Percentiles rank a stretch among this genome's conserved stretches.
Conservation (phyloP, 2,888 invertebrate genomes). For the Tolmerus cingulatus region DNA sequence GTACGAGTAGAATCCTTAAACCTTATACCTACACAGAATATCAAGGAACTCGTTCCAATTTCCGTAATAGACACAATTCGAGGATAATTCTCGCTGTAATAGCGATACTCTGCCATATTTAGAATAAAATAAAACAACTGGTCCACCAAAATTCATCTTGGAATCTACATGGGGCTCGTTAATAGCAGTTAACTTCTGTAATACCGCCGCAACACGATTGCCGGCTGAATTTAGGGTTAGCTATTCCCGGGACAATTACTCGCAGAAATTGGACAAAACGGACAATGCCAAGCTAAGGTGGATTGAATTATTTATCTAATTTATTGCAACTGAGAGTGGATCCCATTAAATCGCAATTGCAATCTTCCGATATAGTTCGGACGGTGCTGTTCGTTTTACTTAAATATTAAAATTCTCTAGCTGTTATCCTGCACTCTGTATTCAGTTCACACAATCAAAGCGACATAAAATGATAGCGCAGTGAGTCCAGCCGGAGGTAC, state of each 20-base stretch:
- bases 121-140: background rate
- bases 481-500: slow-evolving; percentile 27
- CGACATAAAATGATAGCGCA: slow-evolving; percentile 48
- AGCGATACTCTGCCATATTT: background rate
- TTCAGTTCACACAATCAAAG: slow-evolving; percentile 47
- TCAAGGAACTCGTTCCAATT: background rate
- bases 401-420: slow-evolving; percentile 47
- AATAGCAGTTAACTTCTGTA: background rate
- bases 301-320: slow-evolving; percentile 47
- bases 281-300: background rate
- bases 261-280: background rate
- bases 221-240: background rate
- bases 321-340: slow-evolving; percentile 52
- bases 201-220: background rate
- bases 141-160: background rate
- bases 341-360: slow-evolving; percentile 54
- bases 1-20: background rate
- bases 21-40: background rate
- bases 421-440: slow-evolving; percentile 35
- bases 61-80: background rate
- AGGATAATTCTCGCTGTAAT: background rate
- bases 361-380: slow-evolving; percentile 51
- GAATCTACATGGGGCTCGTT: background rate
- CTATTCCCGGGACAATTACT: slow-evolving; percentile 18
- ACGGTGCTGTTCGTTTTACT: slow-evolving; percentile 29